These are phyloP conservation scores for Drosophila pegasa DNA, from an alignment of 2,888 invertebrate genomes.

Conservation along the genomic window DNA sequence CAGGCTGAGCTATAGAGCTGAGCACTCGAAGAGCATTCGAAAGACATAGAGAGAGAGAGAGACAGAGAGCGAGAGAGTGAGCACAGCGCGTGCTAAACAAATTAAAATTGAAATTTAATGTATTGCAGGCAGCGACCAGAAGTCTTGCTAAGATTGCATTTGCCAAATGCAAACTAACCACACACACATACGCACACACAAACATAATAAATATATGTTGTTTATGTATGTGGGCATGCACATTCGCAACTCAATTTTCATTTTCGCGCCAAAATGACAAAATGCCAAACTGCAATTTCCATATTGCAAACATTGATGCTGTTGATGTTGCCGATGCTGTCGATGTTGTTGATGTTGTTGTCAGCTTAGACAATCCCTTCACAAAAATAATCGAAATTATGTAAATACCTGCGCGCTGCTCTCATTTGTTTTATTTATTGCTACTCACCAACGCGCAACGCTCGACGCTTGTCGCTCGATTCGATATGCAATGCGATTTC, in stretches of 20 bases:
- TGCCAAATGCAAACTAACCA: conserved; percentile 64
- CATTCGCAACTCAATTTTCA: conserved; percentile 61
- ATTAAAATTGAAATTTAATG: conserved; percentile 79
- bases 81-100: conserved; percentile 61
- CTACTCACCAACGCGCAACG: conserved; percentile 10
- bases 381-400: conserved; percentile 75
- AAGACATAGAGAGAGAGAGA: conserved; percentile 5
- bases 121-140: conserved; percentile 56
- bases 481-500: conserved; percentile 53
- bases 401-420: conserved; percentile 56
- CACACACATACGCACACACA: conserved; percentile 12
- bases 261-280: conserved; percentile 74
- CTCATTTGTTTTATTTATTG: conserved; percentile 58
- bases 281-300: conserved; percentile 69
- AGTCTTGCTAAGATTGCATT: conserved; percentile 69
- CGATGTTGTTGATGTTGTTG: conserved; percentile 4
- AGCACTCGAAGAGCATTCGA: conserved; percentile 12
- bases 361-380: conserved; percentile 31
- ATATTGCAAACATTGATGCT: conserved; percentile 53
- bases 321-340: conserved; percentile 6
- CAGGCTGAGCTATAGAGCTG: conserved; percentile 11
- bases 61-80: conserved; percentile 6
- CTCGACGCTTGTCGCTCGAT: conserved; percentile 25
- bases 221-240: conserved; percentile 1
- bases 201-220: conserved; percentile 10